Percentiles rank a stretch among this genome's conserved stretches.
Conservation (phyloP, 2,888 invertebrate genomes). For the Chironomus tentans region DNA sequence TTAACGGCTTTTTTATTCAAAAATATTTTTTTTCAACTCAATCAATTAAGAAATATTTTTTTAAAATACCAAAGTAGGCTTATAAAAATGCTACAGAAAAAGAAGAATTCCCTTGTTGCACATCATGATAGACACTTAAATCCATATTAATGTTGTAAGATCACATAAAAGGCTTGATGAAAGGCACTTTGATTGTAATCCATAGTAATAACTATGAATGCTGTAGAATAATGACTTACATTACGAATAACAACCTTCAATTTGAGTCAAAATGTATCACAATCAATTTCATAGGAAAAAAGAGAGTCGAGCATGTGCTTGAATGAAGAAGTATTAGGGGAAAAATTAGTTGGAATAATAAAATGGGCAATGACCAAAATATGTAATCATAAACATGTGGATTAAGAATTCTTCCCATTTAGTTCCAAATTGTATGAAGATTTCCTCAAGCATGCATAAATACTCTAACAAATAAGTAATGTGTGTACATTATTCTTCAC, state of each 20-base stretch:
- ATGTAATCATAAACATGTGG: conserved; percentile 8
- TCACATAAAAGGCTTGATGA: neutral
- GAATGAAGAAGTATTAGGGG: neutral
- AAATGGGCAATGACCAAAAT: neutral
- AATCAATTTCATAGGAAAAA: neutral
- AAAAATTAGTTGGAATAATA: conserved; percentile 21
- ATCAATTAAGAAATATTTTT: no score
- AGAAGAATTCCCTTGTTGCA: neutral
- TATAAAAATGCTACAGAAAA: neutral
- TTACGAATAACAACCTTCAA: neutral
- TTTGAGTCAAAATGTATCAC: neutral
- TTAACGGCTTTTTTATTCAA: no score
- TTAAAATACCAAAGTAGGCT: no score
- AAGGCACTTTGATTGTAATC: no score
- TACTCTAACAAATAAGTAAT: no score
- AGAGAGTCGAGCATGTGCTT: no score
- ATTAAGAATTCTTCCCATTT: neutral
- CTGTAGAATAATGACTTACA: no score
- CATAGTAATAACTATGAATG: neutral
- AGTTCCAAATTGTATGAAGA: no score
- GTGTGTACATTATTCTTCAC: neutral
- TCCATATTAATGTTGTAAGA: neutral
- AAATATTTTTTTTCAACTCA: no score
- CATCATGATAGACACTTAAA: no score
- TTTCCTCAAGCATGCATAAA: no score